phyloP scores from a whole-genome alignment of 2,888 invertebrate genomes.

The Sarcophaga variegata region DNA sequence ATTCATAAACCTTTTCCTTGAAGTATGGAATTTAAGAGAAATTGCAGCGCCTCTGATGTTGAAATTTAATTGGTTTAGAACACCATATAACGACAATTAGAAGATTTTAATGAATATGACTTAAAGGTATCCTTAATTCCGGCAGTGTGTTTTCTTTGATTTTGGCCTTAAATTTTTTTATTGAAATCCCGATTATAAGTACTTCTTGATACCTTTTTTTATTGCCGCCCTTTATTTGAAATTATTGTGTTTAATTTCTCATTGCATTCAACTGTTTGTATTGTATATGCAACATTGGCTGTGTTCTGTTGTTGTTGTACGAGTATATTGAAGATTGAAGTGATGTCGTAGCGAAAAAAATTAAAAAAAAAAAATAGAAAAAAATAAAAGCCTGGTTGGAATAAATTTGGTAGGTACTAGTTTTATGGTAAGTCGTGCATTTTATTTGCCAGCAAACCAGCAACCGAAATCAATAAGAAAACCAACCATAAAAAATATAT shows the following conservation, averaged over 20 bases:
- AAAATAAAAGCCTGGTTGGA: slow-evolving; percentile 24
- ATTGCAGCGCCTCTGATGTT: too few species aligned
- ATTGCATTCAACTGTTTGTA: background rate
- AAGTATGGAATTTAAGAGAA: too few species aligned
- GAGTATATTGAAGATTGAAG: background rate
- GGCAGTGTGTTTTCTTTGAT: too few species aligned
- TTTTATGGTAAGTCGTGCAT: slow-evolving; percentile 69
- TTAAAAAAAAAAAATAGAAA: too few species aligned
- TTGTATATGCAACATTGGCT: slow-evolving; percentile 13
- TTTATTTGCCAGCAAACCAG: slow-evolving; percentile 69
- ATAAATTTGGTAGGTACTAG: slow-evolving; percentile 69
- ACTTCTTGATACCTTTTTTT: background rate
- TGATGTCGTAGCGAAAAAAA: background rate
- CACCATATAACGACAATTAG: too few species aligned
- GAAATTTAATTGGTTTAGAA: too few species aligned
- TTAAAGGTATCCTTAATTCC: too few species aligned
- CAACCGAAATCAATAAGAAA: slow-evolving; percentile 68
- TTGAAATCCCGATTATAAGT: too few species aligned
- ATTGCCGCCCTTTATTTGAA: slow-evolving; percentile 32
- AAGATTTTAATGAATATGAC: too few species aligned
- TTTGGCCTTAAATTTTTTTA: too few species aligned
- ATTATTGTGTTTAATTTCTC: slow-evolving; percentile 43
- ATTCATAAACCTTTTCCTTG: too few species aligned
- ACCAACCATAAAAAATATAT: slow-evolving; percentile 46
- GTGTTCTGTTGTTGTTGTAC: background rate